Evolutionary conservation across 2,888 invertebrate genomes (phyloP).

Genomic region (Chrysolina oricalcia): DNA sequence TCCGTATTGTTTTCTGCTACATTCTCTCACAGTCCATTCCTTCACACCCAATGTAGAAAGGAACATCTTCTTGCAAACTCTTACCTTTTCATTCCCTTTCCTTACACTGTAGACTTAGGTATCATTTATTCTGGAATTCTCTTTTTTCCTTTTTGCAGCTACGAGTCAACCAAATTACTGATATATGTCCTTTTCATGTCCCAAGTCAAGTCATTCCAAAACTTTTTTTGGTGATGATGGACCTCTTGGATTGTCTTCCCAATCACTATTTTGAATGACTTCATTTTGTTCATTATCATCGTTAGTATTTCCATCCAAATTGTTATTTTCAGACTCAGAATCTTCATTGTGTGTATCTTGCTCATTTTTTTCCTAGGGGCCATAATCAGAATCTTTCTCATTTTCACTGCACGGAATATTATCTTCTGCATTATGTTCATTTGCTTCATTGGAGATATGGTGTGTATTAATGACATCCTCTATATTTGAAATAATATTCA

Average conservation of each 20-base stretch:
- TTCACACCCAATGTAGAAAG: slow-evolving; percentile 4
- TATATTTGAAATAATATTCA: too few relatives aligned
- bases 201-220: slow-evolving; percentile 4
- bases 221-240: too few relatives aligned
- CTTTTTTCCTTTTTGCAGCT: slow-evolving; percentile 16
- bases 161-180: too few relatives aligned
- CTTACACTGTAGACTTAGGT: neutral
- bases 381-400: slow-evolving; percentile 10
- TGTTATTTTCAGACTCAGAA: too few relatives aligned
- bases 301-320: neutral
- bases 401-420: slow-evolving; percentile 14
- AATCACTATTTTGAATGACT: neutral
- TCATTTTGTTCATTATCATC: neutral
- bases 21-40: slow-evolving; percentile 14
- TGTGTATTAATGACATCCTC: too few relatives aligned
- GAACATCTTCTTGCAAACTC: neutral
- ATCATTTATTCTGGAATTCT: neutral
- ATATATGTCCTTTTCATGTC: too few relatives aligned
- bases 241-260: slow-evolving; percentile 8
- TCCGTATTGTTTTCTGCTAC: slow-evolving; percentile 4
- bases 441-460: neutral
- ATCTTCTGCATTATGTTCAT: slow-evolving; percentile 1
- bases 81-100: neutral
- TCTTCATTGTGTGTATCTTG: too few relatives aligned
- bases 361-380: neutral